phyloP scores from a whole-genome alignment of 2,113 vertebrate genomes.

The Spheniscus mendiculus region DNA sequence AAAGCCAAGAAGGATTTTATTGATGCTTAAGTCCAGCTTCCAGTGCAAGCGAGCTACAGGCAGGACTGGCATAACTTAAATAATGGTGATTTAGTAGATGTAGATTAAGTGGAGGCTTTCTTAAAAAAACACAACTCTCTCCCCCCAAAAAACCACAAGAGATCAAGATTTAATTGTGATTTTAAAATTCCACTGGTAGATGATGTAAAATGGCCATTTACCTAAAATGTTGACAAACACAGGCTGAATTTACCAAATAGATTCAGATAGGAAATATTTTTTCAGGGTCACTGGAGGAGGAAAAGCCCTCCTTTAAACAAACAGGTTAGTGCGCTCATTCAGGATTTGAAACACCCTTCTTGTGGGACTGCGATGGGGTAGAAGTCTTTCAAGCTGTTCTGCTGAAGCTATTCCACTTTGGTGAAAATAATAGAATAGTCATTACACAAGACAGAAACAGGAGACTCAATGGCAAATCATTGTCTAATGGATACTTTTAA shows the following conservation, averaged over 20 bases:
- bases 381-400: not conserved
- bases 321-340: not conserved
- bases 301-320: not conserved
- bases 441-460: not conserved
- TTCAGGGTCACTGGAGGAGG: not conserved
- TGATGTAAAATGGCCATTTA: not conserved
- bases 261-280: not conserved
- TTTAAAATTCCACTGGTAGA: not conserved
- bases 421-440: not conserved
- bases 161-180: not conserved
- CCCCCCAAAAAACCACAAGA: rapidly evolving
- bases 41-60: not conserved
- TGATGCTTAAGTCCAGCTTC: not conserved
- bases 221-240: not conserved
- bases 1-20: not conserved
- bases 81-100: not conserved
- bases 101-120: not conserved
- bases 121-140: not conserved
- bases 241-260: not conserved
- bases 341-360: not conserved
- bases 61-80: not conserved
- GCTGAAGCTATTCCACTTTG: not conserved
- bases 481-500: not conserved
- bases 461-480: not conserved
- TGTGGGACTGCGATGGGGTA: not conserved